Conservation (phyloP, 2,113 vertebrate genomes). For the Anser cygnoides region DNA sequence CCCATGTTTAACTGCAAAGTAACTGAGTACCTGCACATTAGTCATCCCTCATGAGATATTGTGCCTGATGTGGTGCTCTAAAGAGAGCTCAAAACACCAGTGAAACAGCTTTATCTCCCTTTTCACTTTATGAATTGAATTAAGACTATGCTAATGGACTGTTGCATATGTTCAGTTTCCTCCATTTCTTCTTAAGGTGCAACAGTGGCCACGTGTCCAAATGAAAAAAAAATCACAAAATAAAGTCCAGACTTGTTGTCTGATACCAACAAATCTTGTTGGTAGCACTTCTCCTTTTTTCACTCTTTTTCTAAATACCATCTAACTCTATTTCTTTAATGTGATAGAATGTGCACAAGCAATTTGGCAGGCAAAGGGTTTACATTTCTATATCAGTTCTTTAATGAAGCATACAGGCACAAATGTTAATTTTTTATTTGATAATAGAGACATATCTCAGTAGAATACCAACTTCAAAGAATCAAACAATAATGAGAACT, state of each 20-base stretch:
- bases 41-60: background rate
- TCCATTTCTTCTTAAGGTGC: background rate
- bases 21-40: background rate
- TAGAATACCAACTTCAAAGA: background rate
- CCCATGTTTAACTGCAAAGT: background rate
- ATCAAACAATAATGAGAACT: background rate
- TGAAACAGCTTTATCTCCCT: background rate
- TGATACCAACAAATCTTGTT: background rate
- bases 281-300: background rate
- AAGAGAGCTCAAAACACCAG: background rate
- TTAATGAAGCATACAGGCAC: background rate
- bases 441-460: background rate
- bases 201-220: background rate
- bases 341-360: background rate
- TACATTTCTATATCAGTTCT: background rate
- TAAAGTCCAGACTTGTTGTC: background rate
- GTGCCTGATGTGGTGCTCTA: background rate
- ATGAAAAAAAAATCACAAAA: background rate
- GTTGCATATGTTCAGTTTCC: background rate
- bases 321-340: background rate
- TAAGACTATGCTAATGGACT: background rate
- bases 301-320: background rate
- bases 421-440: background rate
- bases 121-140: background rate
- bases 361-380: background rate